These are phyloP conservation scores for Marmota monax DNA, from an alignment of 2,113 vertebrate genomes.

Conservation along the genomic window DNA sequence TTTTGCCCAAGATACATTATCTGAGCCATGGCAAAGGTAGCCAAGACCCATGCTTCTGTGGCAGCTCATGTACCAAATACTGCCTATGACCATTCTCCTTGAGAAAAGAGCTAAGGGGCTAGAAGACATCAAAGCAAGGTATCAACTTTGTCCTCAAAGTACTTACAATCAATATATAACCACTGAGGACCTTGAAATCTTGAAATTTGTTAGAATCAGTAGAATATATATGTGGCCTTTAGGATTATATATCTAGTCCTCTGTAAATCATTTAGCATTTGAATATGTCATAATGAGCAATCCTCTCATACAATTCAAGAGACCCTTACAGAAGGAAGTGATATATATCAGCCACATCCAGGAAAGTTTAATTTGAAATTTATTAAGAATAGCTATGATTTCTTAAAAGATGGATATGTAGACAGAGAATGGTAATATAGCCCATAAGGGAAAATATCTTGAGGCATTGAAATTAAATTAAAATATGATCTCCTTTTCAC, in stretches of 20 bases:
- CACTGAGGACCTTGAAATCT: neutral
- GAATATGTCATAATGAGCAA: conserved; percentile 31
- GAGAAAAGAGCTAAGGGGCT: neutral
- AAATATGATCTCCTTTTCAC: conserved; percentile 77
- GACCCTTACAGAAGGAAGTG: neutral
- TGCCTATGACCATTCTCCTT: neutral
- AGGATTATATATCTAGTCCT: neutral
- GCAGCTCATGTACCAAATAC: neutral
- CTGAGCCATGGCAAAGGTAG: neutral
- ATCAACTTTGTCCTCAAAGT: neutral
- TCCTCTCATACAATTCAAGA: conserved; percentile 44
- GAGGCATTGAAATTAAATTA: conserved; percentile 79
- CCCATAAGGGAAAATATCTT: conserved; percentile 69
- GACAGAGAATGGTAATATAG: conserved; percentile 71
- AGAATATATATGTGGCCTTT: conserved; percentile 19
- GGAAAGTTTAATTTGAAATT: conserved; percentile 57
- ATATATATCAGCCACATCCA: neutral
- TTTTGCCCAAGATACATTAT: neutral
- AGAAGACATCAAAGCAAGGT: neutral
- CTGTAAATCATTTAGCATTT: conserved; percentile 51
- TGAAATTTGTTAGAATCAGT: conserved; percentile 15
- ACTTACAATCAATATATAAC: conserved; percentile 12
- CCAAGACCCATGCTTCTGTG: neutral
- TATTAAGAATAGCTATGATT: conserved; percentile 61
- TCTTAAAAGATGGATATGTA: conserved; percentile 69